phyloP scores from a whole-genome alignment of 1,140 invertebrate species.

The Cydia splendana region DNA sequence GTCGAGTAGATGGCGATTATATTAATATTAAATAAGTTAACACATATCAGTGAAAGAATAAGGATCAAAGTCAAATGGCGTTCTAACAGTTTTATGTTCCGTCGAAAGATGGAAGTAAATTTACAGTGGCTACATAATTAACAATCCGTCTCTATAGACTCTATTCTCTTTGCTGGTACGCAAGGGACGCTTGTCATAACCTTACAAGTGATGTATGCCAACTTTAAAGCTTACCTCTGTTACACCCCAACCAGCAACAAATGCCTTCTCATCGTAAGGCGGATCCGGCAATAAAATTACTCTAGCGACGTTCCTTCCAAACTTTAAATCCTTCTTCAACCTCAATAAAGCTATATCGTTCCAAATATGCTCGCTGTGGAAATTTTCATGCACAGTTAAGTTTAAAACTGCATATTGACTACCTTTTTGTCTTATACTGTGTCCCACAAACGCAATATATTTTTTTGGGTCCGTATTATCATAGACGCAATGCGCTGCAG shows the following conservation, averaged over 20 bases:
- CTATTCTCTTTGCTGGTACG: no score
- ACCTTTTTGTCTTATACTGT: not conserved
- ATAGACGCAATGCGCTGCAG: slow-evolving; percentile 29
- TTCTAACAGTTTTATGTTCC: no score
- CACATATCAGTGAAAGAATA: no score
- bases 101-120: no score
- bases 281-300: slow-evolving; percentile 8
- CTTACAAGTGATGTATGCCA: no score
- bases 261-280: not conserved
- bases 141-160: no score
- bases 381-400: not conserved
- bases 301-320: slow-evolving; percentile 11
- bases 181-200: no score
- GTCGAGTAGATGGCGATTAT: no score
- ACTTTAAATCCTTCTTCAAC: slow-evolving; percentile 10
- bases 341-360: slow-evolving; percentile 24
- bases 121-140: no score
- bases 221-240: slow-evolving; percentile 25
- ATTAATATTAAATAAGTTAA: no score
- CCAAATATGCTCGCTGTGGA: not conserved
- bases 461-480: not conserved
- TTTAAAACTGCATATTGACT: not conserved
- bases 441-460: not conserved
- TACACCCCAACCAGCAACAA: slow-evolving; percentile 30
- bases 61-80: no score